A percentile compares a stretch with the other conserved stretches of the same genome.
phyloP scores from a whole-genome alignment of 2,797 vertebrate species.

The Antrozous pallidus region DNA sequence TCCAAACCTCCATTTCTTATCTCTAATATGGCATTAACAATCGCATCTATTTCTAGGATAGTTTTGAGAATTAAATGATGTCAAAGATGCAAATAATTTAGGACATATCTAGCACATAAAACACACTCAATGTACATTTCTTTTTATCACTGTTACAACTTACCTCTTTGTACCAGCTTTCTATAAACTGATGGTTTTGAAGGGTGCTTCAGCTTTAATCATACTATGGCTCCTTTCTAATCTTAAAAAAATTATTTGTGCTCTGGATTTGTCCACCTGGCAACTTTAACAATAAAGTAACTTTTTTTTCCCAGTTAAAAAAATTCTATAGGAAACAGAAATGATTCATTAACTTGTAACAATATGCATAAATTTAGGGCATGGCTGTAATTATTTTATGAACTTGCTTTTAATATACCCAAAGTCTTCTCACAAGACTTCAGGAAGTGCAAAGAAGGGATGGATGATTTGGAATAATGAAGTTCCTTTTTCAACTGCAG shows the following conservation, averaged over 20 bases:
- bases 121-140: neutral
- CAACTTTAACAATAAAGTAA: conserved; percentile 47
- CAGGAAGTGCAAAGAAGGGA: neutral
- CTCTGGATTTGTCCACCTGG: conserved; percentile 52
- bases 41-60: neutral
- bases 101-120: neutral
- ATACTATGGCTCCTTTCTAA: conserved; percentile 27
- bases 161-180: neutral
- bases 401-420: conserved; percentile 29
- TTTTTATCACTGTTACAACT: neutral
- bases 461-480: neutral
- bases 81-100: neutral
- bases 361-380: conserved; percentile 33
- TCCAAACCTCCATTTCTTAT: neutral
- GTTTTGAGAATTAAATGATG: conserved; percentile 34
- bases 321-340: conserved; percentile 31
- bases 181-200: neutral
- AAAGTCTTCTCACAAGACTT: conserved; percentile 25
- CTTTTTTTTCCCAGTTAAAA: conserved; percentile 43
- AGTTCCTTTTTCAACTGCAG: neutral
- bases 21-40: neutral
- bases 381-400: conserved; percentile 38
- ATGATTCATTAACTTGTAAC: conserved; percentile 52
- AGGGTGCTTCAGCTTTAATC: conserved; percentile 34
- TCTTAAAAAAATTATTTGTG: conserved; percentile 61